Evolutionary conservation across 2,888 invertebrate genomes (phyloP).

Genomic region (Geotrupes spiniger): DNA sequence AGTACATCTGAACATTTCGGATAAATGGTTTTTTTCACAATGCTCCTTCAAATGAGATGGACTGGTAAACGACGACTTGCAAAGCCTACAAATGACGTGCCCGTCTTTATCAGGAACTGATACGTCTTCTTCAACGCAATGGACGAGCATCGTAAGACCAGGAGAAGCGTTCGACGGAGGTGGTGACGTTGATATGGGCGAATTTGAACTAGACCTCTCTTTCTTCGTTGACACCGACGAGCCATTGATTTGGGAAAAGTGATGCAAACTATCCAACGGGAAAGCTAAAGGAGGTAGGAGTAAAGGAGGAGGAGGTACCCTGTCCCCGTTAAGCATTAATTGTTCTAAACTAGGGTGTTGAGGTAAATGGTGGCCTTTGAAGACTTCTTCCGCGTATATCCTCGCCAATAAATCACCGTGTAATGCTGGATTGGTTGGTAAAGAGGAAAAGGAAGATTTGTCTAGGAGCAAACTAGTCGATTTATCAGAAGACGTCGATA

Average conservation of each 20-base stretch:
- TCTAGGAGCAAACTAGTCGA: conserved; percentile 50
- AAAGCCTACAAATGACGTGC: conserved; percentile 67
- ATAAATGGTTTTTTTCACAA: conserved; percentile 66
- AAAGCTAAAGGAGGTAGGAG: conserved; percentile 60
- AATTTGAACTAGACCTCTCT: conserved; percentile 55
- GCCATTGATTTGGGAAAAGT: conserved; percentile 51
- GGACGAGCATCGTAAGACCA: conserved; percentile 49
- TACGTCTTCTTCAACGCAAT: conserved; percentile 66
- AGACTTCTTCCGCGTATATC: conserved; percentile 72
- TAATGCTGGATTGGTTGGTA: conserved; percentile 61
- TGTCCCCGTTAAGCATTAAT: conserved; percentile 52
- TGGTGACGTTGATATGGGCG: conserved; percentile 53
- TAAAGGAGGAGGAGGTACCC: conserved; percentile 57
- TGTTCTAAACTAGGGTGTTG: conserved; percentile 51
- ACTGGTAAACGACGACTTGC: conserved; percentile 63
- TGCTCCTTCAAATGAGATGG: conserved; percentile 66
- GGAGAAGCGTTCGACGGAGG: conserved; percentile 44
- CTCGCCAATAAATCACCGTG: conserved; percentile 79
- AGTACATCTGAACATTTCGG: conserved; percentile 73
- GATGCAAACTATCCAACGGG: conserved; percentile 49
- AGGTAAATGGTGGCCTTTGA: conserved; percentile 53
- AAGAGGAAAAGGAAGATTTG: conserved; percentile 55
- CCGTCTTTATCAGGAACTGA: conserved; percentile 66
- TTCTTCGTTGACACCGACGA: conserved; percentile 41
- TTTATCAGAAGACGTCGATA: conserved; percentile 66